Base-by-base conservation (phyloP, 2,113 vertebrate species). In the Phrynosoma platyrhinos region DNA sequence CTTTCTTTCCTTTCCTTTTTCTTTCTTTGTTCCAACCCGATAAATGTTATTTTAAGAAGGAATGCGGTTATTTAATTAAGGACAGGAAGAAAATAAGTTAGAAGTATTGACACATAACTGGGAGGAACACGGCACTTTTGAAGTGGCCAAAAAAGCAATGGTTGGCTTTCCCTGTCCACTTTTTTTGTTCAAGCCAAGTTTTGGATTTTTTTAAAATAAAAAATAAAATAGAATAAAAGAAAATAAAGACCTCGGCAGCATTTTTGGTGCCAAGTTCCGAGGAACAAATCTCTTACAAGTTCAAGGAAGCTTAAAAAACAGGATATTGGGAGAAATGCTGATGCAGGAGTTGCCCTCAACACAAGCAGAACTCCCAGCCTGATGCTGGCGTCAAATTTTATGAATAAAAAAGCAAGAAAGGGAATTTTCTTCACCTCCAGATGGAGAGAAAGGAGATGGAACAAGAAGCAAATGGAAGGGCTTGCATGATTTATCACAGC, bases 211-310 rank as follows among this genome's bases (percentile, higher is more conserved):
- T 23, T 4, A 7, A 47, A 47, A 47, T 47, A 36, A 36, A 36
- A 36, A 36, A 36, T 36, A 36, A 36, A 36, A 36, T 36, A 36
- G 36, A 36, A 36, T 36, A 7, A 47, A 47, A 47, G 3, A 7
- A 47, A 10, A 42, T 47, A 32, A 84, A 84, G 66, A n/a, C 21
- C 23, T 27, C 0, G 5, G 21, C 55, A 62, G 75, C 13, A 53
- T n/a, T 77, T 32, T 83, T 72, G 71, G 20, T 36, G 87, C 88
- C 71, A 82, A 66, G n/a, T 76, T 89, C n/a, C 58, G 53, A 36
- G 27, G 36, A 80, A 21, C 77, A 75, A 81, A 66, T 52, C 69
- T 83, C 27, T 58, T 64, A 64, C 16, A 75, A 36, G 40, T 47
- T 47, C 42, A 75, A 81, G 64, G 47, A 79, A 27, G 12, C 53